A percentile compares a stretch with the other conserved stretches of the same genome.
phyloP scores from a whole-genome alignment of 1,140 invertebrate genomes.

The Drosophila lacertosa region DNA sequence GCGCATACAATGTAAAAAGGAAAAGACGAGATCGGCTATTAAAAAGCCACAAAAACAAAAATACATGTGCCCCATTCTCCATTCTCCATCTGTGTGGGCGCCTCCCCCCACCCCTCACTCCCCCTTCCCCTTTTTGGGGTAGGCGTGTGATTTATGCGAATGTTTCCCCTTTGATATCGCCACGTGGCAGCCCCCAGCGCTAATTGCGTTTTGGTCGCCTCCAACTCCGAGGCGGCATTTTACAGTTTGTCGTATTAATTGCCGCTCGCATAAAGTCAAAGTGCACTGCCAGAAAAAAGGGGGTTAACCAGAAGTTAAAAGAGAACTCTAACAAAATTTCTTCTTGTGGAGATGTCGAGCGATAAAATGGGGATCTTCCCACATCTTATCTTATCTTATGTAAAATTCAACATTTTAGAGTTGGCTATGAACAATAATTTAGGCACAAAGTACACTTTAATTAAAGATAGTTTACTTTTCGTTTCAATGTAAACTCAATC shows the following conservation, averaged over 20 bases:
- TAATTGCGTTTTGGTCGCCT: slow-evolving; percentile 70
- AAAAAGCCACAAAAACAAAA: slow-evolving; percentile 80
- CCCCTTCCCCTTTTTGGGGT: not conserved
- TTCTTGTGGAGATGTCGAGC: too few species aligned
- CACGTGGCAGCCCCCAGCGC: slow-evolving; percentile 63
- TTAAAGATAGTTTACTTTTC: too few species aligned
- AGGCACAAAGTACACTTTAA: too few species aligned
- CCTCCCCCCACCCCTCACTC: slow-evolving; percentile 3
- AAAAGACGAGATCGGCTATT: slow-evolving; percentile 65
- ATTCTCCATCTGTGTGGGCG: slow-evolving; percentile 56
- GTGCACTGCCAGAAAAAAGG: slow-evolving; percentile 19
- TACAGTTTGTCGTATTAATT: slow-evolving; percentile 82
- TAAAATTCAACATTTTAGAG: too few species aligned
- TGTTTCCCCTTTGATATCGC: slow-evolving; percentile 52
- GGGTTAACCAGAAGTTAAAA: too few species aligned
- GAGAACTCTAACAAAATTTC: too few species aligned
- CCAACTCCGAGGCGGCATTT: slow-evolving; percentile 45
- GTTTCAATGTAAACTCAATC: too few species aligned
- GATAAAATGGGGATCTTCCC: too few species aligned
- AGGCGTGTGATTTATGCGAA: slow-evolving; percentile 74
- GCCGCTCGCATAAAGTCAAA: slow-evolving; percentile 37
- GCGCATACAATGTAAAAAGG: slow-evolving; percentile 79
- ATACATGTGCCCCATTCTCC: slow-evolving; percentile 38
- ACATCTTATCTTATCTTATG: too few species aligned
- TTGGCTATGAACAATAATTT: too few species aligned